A percentile compares a stretch with the other conserved stretches of the same genome.
phyloP scores from a whole-genome alignment of 1,140 invertebrate species.

The Cardiocondyla obscurior region DNA sequence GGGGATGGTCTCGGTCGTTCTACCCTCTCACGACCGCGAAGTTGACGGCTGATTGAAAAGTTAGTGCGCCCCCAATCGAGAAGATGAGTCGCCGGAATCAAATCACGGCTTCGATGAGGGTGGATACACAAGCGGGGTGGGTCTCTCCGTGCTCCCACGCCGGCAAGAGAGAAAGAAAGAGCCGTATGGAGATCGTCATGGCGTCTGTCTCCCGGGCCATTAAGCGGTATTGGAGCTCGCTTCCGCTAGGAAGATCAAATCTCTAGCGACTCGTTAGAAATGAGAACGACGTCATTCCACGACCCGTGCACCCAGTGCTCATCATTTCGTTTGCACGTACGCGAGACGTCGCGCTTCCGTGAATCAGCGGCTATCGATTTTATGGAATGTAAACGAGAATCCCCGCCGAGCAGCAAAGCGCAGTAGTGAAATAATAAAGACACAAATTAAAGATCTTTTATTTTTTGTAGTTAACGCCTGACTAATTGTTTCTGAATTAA shows the following conservation, averaged over 20 bases:
- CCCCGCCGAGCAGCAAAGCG: background rate
- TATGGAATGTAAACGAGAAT: background rate
- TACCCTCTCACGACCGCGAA: conserved; percentile 59
- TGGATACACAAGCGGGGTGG: conserved; percentile 26
- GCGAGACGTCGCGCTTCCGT: background rate
- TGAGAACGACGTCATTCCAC: conserved; percentile 42
- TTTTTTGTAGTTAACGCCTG: no score
- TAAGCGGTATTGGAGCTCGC: conserved; percentile 71
- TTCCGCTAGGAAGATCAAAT: conserved; percentile 47
- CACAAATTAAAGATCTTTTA: background rate
- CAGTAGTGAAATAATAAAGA: background rate
- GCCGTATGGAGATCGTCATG: conserved; percentile 67
- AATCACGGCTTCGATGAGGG: conserved; percentile 75
- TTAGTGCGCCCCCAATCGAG: conserved; percentile 79
- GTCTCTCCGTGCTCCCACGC: background rate
- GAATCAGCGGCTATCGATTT: background rate
- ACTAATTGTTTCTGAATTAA: no score
- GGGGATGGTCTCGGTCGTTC: conserved; percentile 39
- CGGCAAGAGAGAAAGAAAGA: conserved; percentile 47
- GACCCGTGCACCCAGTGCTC: background rate
- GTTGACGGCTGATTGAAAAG: conserved; percentile 80
- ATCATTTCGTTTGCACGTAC: background rate
- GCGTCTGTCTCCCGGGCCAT: conserved; percentile 78
- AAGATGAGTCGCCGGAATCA: conserved; percentile 77
- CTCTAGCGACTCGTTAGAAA: conserved; percentile 51